Evolutionary conservation across 1,140 invertebrate genomes (phyloP).

Genomic region (Ceratina calcarata): DNA sequence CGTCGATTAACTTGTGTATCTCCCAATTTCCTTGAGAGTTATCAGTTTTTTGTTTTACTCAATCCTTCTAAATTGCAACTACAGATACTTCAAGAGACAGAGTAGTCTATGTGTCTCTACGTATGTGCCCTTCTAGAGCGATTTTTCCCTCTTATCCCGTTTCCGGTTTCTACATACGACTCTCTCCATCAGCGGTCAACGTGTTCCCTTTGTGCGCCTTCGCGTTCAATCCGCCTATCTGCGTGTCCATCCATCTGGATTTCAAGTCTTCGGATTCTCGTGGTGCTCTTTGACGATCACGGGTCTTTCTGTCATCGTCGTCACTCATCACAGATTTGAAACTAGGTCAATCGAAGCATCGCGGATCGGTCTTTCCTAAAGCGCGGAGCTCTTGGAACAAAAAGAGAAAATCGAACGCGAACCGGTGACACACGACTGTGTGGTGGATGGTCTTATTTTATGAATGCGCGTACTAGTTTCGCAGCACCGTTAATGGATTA

Average conservation of each 20-base stretch:
- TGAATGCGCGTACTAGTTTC: slow-evolving; percentile 1
- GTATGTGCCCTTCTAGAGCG: not conserved
- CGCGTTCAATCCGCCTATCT: slow-evolving; percentile 33
- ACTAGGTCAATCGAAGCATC: slow-evolving; percentile 38
- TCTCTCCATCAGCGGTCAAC: slow-evolving; percentile 28
- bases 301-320: slow-evolving; percentile 17
- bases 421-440: not conserved
- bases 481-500: slow-evolving; percentile 33
- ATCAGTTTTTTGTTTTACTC: too few relatives aligned
- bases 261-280: slow-evolving; percentile 41
- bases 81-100: too few relatives aligned
- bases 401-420: not conserved
- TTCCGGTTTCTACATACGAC: not conserved
- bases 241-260: slow-evolving; percentile 45
- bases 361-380: not conserved
- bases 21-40: too few relatives aligned
- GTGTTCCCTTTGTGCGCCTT: not conserved
- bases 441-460: slow-evolving; percentile 10
- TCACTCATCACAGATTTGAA: slow-evolving; percentile 41
- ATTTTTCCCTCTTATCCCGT: not conserved
- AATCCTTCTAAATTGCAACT: too few relatives aligned
- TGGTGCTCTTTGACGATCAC: slow-evolving; percentile 44
- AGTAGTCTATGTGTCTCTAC: not conserved
- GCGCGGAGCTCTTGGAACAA: not conserved
- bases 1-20: too few relatives aligned